These are phyloP conservation scores for Blastobasis adustella DNA, from an alignment of 2,888 invertebrate species.

Conservation along the genomic window DNA sequence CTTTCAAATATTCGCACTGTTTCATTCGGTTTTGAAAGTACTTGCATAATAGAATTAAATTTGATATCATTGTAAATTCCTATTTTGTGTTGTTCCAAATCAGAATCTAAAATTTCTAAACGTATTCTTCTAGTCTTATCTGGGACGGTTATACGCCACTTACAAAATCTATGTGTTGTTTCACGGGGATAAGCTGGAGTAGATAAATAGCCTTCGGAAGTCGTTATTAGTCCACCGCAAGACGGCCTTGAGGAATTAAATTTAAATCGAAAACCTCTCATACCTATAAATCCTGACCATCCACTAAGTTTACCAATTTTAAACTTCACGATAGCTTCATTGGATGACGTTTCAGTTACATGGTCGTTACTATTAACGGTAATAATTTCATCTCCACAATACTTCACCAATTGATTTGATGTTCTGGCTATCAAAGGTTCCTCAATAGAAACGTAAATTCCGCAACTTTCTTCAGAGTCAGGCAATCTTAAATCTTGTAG, in stretches of 20 bases:
- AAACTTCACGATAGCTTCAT: conserved; percentile 45
- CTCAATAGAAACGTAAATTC: conserved; percentile 48
- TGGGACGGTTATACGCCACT: conserved; percentile 49
- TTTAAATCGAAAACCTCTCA: conserved; percentile 75
- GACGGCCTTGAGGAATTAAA: conserved; percentile 70
- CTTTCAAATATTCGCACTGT: conserved; percentile 68
- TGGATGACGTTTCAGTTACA: conserved; percentile 35
- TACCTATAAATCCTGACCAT: conserved; percentile 36
- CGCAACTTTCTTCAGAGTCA: conserved; percentile 40
- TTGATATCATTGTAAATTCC: conserved; percentile 73
- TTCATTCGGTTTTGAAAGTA: conserved; percentile 30
- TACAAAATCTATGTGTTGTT: conserved; percentile 43
- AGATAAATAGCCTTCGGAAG: conserved; percentile 78
- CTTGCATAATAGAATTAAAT: conserved; percentile 51
- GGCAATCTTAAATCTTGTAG: conserved; percentile 39
- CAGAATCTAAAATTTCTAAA: conserved; percentile 74
- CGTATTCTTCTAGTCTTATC: conserved; percentile 47
- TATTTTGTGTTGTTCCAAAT: conserved; percentile 30
- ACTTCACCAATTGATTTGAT: conserved; percentile 32
- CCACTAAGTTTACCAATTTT: conserved; percentile 40
- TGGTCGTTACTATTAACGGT: too few relatives aligned
- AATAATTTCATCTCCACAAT: conserved; percentile 28
- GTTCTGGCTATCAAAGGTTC: conserved; percentile 41
- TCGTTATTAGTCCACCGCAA: conserved; percentile 81
- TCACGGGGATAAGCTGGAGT: conserved; percentile 81